Evolutionary conservation across 2,113 vertebrate genomes (phyloP), one percentile per base, ranked within the genome.

Genomic region (Chinchilla lanigera): DNA sequence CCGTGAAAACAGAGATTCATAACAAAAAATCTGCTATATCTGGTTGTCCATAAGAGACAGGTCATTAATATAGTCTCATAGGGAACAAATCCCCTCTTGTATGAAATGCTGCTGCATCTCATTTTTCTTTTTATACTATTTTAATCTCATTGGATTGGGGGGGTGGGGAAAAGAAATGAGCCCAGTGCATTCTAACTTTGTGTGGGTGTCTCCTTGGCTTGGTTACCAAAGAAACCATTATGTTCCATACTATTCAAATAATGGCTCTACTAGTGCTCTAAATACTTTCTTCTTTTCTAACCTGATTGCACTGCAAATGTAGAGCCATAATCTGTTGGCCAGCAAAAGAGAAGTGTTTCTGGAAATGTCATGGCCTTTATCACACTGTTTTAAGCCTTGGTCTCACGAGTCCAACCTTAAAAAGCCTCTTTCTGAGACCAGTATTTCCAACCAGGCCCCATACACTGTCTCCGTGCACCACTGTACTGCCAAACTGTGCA

Each of bases 221-320:
- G 97, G 98, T 98, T 99, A 98, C 98, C 98, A 98, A 98, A 99
- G 98, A 99, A 99, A 99, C 98, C 98, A 98, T 98, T 98, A 98
- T 98, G 97, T 98, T 98, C 97, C 96, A 98, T 97, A 98, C 94
- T 95, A 97, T 97, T 97, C 98, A 98, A 98, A 98, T 97, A 98
- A 97, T 98, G 98, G 97, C 98, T 98, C 96, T 98, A 98, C 97
- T 97, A 96, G 98, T 71, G 96, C 96, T 98, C 98, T 97, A 98
- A 99, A 98, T 98, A 98, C 98, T 97, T 97, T 89, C 63, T 95
- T 95, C 96, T 97, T 90, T 95, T 86, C 96, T 93, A 96, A 94
- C 82, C 96, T 97, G 97, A 98, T 98, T 98, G 97, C 97, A 98
- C 98, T 98, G 97, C 98, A 98, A 98, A 98, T 98, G 98, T 98